These are phyloP conservation scores for Elegia similella DNA, from an alignment of 2,888 invertebrate species.

Conservation along the genomic window DNA sequence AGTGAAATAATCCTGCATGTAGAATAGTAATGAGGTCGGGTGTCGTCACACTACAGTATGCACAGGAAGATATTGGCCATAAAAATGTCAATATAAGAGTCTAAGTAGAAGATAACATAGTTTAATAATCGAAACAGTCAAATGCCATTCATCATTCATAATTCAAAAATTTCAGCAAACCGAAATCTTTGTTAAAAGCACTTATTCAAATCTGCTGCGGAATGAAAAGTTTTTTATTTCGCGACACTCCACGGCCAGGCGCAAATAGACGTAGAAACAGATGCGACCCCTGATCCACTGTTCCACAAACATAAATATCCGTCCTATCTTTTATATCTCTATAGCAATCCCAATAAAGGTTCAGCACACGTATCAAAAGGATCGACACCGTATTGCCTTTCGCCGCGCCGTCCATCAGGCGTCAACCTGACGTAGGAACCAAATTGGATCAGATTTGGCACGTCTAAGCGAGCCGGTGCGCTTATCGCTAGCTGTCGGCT, in stretches of 20 bases:
- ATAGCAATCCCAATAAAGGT: too few species aligned
- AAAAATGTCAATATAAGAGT: too few species aligned
- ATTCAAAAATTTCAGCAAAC: not conserved
- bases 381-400: too few species aligned
- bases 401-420: too few species aligned
- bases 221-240: conserved; percentile 15
- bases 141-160: not conserved
- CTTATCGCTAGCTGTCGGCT: too few species aligned
- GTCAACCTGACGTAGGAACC: too few species aligned
- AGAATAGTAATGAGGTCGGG: too few species aligned
- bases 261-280: not conserved
- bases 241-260: conserved; percentile 1
- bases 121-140: not conserved
- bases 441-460: too few species aligned
- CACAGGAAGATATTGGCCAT: too few species aligned
- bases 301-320: not conserved
- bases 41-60: too few species aligned
- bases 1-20: too few species aligned
- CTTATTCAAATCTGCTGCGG: conserved; percentile 12
- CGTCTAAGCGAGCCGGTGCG: too few species aligned
- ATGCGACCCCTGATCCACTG: not conserved
- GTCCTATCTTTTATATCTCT: not conserved
- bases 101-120: not conserved
- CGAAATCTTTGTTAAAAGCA: conserved; percentile 15
- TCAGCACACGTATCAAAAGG: not conserved